Conservation (phyloP, 2,888 invertebrate species). For the Phlogophora meticulosa region DNA sequence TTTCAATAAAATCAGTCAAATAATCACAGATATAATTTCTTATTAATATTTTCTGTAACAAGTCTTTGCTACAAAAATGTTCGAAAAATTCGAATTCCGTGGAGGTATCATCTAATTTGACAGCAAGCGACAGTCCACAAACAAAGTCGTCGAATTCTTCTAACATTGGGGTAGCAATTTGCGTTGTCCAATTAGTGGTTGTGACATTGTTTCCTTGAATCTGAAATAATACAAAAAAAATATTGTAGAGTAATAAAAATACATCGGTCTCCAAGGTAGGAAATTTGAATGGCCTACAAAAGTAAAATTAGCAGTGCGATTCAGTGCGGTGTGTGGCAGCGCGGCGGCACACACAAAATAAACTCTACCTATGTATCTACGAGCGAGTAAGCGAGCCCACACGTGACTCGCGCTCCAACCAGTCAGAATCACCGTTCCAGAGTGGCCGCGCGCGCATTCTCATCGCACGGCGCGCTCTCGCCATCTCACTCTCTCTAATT, state of each 20-base stretch:
- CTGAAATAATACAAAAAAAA: slow-evolving; percentile 28
- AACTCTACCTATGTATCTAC: slow-evolving; percentile 9
- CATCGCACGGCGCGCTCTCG: too few species aligned
- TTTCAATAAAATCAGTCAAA: slow-evolving; percentile 21
- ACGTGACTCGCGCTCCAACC: too few species aligned
- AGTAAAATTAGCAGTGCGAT: slow-evolving; percentile 13
- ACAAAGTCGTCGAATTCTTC: too few species aligned
- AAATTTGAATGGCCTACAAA: slow-evolving; percentile 22
- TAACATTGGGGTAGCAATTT: too few species aligned
- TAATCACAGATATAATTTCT: too few species aligned
- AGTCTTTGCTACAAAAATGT: slow-evolving; percentile 48
- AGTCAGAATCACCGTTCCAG: too few species aligned
- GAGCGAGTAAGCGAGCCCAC: too few species aligned
- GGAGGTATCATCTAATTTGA: slow-evolving; percentile 26
- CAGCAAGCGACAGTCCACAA: slow-evolving; percentile 40
- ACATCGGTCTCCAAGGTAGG: slow-evolving; percentile 15
- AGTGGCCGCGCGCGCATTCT: too few species aligned
- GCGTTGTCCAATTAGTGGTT: slow-evolving; percentile 32
- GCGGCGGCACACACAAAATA: slow-evolving; percentile 10
- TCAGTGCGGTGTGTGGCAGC: slow-evolving; percentile 16
- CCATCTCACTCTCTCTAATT: too few species aligned
- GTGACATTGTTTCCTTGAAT: slow-evolving; percentile 18
- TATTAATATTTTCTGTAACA: too few species aligned
- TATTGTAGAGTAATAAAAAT: slow-evolving; percentile 16
- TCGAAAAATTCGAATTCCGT: slow-evolving; percentile 44